Evolutionary conservation across 1,140 invertebrate species (phyloP).

Genomic region (Bilobella aurantiaca): DNA sequence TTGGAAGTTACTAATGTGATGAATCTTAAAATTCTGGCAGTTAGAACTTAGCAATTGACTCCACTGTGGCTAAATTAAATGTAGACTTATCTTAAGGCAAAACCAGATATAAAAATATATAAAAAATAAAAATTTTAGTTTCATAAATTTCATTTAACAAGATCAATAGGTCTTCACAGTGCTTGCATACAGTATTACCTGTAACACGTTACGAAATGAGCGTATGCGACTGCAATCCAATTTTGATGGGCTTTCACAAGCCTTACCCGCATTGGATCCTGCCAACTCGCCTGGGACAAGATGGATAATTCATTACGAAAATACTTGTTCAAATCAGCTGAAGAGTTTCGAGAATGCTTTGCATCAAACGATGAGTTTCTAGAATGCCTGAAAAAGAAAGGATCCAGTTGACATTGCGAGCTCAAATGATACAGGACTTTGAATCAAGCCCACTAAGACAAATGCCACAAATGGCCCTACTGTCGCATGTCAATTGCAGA

Average conservation of each 20-base stretch:
- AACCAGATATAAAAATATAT: too few species aligned
- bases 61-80: too few species aligned
- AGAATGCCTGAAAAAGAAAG: conserved; percentile 34
- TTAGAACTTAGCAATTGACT: too few species aligned
- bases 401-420: too few species aligned
- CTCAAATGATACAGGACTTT: neutral
- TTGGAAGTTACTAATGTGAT: too few species aligned
- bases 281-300: conserved; percentile 60
- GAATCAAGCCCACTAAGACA: neutral
- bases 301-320: conserved; percentile 57
- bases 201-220: conserved; percentile 90
- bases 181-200: too few species aligned
- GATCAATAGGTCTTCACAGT: too few species aligned
- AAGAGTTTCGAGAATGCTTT: conserved; percentile 64
- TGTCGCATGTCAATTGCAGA: too few species aligned
- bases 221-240: conserved; percentile 92
- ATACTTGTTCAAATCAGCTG: conserved; percentile 63
- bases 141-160: too few species aligned
- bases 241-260: conserved; percentile 96
- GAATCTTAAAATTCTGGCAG: too few species aligned
- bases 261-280: conserved; percentile 74
- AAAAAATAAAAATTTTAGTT: too few species aligned
- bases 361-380: conserved; percentile 42
- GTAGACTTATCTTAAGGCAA: too few species aligned
- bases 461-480: conserved; percentile 12